Evolutionary conservation across 2,797 vertebrate genomes (phyloP).

Genomic region (Leptatherina wallacei): DNA sequence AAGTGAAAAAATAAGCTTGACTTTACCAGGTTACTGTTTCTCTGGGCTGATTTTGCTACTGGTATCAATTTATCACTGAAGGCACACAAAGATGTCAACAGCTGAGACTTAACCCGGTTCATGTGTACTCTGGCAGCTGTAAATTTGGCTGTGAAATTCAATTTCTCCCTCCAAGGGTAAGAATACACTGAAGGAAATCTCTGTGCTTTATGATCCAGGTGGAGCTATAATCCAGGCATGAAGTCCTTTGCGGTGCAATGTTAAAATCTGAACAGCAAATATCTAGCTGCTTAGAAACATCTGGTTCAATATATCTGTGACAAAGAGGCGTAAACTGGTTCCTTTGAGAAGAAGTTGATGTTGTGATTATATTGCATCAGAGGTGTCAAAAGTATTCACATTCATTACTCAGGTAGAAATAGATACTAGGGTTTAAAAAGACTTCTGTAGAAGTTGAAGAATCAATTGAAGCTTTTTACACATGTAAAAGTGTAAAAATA

Average conservation of each 20-base stretch:
- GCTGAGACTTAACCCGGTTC: slow-evolving; percentile 50
- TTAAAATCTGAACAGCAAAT: slow-evolving; percentile 73
- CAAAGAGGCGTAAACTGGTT: slow-evolving; percentile 35
- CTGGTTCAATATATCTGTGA: slow-evolving; percentile 49
- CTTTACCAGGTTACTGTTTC: background rate
- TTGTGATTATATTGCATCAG: slow-evolving; percentile 10
- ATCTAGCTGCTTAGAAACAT: slow-evolving; percentile 67
- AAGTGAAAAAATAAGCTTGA: background rate
- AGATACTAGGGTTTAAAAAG: no score
- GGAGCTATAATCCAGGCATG: slow-evolving; percentile 60
- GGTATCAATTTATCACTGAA: slow-evolving; percentile 27
- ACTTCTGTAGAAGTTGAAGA: no score
- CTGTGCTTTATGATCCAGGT: slow-evolving; percentile 63
- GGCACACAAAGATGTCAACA: slow-evolving; percentile 63
- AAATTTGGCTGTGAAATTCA: slow-evolving; percentile 71
- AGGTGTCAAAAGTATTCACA: no score
- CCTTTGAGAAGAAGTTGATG: slow-evolving; percentile 11
- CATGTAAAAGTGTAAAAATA: no score
- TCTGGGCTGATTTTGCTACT: slow-evolving; percentile 9
- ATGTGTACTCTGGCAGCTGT: slow-evolving; percentile 48
- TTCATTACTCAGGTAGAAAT: no score
- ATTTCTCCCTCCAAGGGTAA: slow-evolving; percentile 58
- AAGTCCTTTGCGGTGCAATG: slow-evolving; percentile 67
- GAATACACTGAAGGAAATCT: slow-evolving; percentile 61
- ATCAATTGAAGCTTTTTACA: no score